These are phyloP conservation scores for Caradrina clavipalpis DNA, from an alignment of 2,888 invertebrate species.

Conservation along the genomic window DNA sequence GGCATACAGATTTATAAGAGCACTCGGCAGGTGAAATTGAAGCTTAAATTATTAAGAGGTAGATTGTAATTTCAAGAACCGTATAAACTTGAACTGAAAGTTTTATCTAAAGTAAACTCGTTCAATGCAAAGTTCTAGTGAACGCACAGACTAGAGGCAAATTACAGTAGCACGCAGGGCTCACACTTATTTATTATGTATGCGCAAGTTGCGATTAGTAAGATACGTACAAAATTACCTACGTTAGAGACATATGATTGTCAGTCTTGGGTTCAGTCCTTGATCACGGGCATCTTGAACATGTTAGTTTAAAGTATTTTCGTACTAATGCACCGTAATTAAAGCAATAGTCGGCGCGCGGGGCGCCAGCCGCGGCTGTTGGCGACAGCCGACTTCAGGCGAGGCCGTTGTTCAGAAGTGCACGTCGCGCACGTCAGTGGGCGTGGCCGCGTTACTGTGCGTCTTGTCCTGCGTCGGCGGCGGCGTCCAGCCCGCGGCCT, in stretches of 20 bases:
- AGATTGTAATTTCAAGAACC: conserved; percentile 89
- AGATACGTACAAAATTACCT: conserved; percentile 82
- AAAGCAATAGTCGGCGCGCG: conserved; percentile 75
- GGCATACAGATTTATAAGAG: conserved; percentile 63
- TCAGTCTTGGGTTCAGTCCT: conserved; percentile 90
- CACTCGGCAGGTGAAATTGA: conserved; percentile 74
- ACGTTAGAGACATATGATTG: conserved; percentile 86
- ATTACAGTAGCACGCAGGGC: conserved; percentile 83
- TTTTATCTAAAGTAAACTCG: conserved; percentile 74
- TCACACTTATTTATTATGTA: conserved; percentile 75
- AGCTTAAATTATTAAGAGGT: conserved; percentile 88
- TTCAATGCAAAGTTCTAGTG: conserved; percentile 75
- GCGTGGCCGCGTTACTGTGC: conserved; percentile 94
- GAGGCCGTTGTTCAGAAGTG: conserved; percentile 91
- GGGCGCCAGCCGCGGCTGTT: conserved; percentile 22
- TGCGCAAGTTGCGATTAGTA: conserved; percentile 79
- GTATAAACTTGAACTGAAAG: conserved; percentile 81
- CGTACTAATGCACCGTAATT: conserved; percentile 88
- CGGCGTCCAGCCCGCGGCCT: conserved; percentile 85
- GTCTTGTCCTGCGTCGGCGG: conserved; percentile 90
- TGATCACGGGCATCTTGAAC: conserved; percentile 85
- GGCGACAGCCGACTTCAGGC: conserved; percentile 10
- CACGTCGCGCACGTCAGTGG: conserved; percentile 96
- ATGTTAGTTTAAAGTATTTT: conserved; percentile 87
- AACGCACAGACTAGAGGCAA: conserved; percentile 79